These are phyloP conservation scores for Lophura nycthemera DNA, from an alignment of 2,113 vertebrate species.

Conservation along the genomic window DNA sequence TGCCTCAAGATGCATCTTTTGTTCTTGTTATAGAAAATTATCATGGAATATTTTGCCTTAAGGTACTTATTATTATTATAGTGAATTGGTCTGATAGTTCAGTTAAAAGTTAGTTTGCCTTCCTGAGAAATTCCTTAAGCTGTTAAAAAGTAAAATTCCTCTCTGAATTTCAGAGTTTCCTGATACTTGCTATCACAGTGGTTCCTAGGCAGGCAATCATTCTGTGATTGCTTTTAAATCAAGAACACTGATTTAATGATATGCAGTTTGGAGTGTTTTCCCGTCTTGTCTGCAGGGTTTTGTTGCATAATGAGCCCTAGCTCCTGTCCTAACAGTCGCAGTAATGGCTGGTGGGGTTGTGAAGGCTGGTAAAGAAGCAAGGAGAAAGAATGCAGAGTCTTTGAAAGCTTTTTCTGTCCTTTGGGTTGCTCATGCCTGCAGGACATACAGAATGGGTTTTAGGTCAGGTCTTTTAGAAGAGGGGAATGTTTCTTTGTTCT, in stretches of 20 bases:
- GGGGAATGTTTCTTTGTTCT: background rate
- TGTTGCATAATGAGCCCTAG: background rate
- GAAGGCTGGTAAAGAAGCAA: background rate
- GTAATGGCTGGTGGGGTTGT: background rate
- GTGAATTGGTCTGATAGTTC: background rate
- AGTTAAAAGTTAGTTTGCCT: background rate
- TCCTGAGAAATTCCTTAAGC: background rate
- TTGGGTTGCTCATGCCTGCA: background rate
- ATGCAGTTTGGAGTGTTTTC: background rate
- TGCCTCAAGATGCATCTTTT: background rate
- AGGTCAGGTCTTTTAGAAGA: background rate
- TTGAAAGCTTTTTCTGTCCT: background rate
- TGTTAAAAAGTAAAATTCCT: background rate
- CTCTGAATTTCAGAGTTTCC: background rate
- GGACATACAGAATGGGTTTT: background rate
- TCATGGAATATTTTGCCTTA: background rate
- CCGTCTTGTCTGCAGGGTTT: background rate
- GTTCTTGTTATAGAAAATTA: background rate
- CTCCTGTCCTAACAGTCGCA: background rate
- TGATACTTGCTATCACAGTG: background rate
- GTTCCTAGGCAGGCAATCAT: background rate
- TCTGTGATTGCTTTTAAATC: background rate
- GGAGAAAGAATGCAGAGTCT: background rate
- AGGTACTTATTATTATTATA: conserved; percentile 18
- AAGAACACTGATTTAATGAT: background rate